A percentile compares a stretch with the other conserved stretches of the same genome.
Evolutionary conservation across 1,140 invertebrate genomes (phyloP).

Genomic region (Drosophila sproati): DNA sequence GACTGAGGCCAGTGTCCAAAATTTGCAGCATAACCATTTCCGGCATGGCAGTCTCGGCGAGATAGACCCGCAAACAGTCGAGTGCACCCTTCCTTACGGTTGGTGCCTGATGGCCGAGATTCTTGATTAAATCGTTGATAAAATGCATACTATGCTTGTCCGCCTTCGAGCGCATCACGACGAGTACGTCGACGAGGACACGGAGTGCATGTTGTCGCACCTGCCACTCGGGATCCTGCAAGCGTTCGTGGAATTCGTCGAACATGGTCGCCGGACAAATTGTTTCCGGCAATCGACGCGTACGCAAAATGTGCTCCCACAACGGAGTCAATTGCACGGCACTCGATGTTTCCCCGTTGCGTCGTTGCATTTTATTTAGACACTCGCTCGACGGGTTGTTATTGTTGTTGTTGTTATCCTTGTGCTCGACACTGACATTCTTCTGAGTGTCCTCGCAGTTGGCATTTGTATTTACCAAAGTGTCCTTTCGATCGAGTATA

Average conservation of each 20-base stretch:
- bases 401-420: conserved; percentile 53
- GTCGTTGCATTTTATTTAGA: conserved; percentile 51
- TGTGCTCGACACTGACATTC: conserved; percentile 24
- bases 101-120: conserved; percentile 90
- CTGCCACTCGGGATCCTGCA: conserved; percentile 92
- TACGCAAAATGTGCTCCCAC: conserved; percentile 90
- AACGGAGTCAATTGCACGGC: conserved; percentile 88
- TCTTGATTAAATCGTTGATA: conserved; percentile 88
- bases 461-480: conserved; percentile 14
- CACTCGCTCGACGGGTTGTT: conserved; percentile 46
- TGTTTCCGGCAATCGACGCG: conserved; percentile 86
- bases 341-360: conserved; percentile 28
- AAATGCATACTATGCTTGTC: conserved; percentile 86
- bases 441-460: conserved; percentile 29
- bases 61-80: conserved; percentile 89
- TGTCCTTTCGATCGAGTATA: conserved; percentile 67
- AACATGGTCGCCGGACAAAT: conserved; percentile 88
- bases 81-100: conserved; percentile 91
- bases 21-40: conserved; percentile 87
- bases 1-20: conserved; percentile 88
- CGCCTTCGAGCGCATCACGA: conserved; percentile 88
- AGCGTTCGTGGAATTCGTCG: conserved; percentile 88
- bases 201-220: conserved; percentile 91
- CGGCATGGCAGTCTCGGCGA: conserved; percentile 87
- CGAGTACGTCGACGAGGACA: conserved; percentile 90